Conservation (phyloP, 2,888 invertebrate species). For the Urechis unicinctus region DNA sequence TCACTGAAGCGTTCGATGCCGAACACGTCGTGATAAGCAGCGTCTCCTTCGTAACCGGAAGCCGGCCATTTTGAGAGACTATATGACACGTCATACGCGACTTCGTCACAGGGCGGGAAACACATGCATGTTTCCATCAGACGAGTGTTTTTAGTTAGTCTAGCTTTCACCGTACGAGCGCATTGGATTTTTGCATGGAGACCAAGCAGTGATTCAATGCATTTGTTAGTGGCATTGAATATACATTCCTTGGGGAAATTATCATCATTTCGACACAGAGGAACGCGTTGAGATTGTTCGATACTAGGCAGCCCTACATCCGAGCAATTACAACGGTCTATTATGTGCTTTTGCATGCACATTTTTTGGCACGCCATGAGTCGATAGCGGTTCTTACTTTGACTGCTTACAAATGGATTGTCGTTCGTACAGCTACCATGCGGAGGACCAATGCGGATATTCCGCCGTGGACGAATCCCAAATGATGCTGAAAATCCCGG, state of each 20-base stretch:
- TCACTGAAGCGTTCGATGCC: conserved; percentile 16
- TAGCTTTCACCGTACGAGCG: conserved; percentile 9
- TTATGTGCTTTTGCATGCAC: conserved; percentile 19
- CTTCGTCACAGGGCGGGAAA: conserved; percentile 21
- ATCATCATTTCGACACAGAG: conserved; percentile 12
- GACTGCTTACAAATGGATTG: conserved; percentile 16
- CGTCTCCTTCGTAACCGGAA: conserved; percentile 21
- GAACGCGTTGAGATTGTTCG: not conserved
- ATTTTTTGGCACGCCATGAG: conserved; percentile 22
- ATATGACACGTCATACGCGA: conserved; percentile 20
- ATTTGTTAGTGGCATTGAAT: conserved; percentile 14
- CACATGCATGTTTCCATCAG: conserved; percentile 16
- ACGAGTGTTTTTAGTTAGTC: conserved; percentile 16
- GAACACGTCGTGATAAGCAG: conserved; percentile 20
- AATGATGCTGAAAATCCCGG: conserved; percentile 22
- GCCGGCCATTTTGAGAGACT: conserved; percentile 23
- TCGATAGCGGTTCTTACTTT: conserved; percentile 9
- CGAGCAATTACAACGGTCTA: conserved; percentile 13
- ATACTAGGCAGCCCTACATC: conserved; percentile 14
- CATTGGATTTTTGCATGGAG: conserved; percentile 16
- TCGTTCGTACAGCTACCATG: conserved; percentile 18
- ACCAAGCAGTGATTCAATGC: conserved; percentile 11
- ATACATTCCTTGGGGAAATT: conserved; percentile 18
- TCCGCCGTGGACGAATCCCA: conserved; percentile 18
- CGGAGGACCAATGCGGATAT: conserved; percentile 19